phyloP scores from a whole-genome alignment of 1,140 invertebrate genomes.

The Argopecten irradians region DNA sequence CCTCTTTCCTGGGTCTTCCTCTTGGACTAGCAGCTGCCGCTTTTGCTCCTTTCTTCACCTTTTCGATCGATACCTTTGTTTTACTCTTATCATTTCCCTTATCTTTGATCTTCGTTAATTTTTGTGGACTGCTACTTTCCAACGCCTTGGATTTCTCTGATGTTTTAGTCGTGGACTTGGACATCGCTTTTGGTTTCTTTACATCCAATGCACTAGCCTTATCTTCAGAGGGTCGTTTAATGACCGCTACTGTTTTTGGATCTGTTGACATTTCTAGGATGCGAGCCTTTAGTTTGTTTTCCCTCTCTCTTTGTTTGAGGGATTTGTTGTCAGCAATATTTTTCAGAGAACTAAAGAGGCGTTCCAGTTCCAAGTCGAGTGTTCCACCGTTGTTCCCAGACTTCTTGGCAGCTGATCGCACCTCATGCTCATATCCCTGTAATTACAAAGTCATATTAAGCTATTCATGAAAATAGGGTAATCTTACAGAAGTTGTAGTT shows the following conservation, averaged over 20 bases:
- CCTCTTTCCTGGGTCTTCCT: not conserved
- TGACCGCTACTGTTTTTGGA: not conserved
- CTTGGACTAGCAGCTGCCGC: constrained; percentile 15
- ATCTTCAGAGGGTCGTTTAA: not conserved
- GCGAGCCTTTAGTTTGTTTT: constrained; percentile 27
- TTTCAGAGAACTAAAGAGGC: constrained; percentile 52
- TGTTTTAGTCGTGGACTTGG: constrained; percentile 6
- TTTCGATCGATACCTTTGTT: constrained; percentile 25
- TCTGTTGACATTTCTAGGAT: not conserved
- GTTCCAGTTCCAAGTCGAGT: constrained; percentile 50
- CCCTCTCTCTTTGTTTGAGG: constrained; percentile 42
- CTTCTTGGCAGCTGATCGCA: constrained; percentile 39
- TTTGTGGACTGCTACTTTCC: not conserved
- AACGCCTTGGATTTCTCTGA: not conserved
- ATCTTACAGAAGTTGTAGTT: too few relatives aligned
- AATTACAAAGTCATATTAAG: constrained; percentile 16
- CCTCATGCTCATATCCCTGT: constrained; percentile 49
- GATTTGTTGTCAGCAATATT: constrained; percentile 51
- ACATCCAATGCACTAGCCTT: not conserved
- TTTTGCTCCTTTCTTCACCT: constrained; percentile 21
- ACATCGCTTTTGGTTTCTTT: constrained; percentile 31
- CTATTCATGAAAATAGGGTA: too few relatives aligned
- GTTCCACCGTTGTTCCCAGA: constrained; percentile 30
- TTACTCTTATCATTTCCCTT: constrained; percentile 10
- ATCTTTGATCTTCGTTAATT: not conserved